phyloP scores from a whole-genome alignment of 2,797 vertebrate genomes.

The Coreius guichenoti region DNA sequence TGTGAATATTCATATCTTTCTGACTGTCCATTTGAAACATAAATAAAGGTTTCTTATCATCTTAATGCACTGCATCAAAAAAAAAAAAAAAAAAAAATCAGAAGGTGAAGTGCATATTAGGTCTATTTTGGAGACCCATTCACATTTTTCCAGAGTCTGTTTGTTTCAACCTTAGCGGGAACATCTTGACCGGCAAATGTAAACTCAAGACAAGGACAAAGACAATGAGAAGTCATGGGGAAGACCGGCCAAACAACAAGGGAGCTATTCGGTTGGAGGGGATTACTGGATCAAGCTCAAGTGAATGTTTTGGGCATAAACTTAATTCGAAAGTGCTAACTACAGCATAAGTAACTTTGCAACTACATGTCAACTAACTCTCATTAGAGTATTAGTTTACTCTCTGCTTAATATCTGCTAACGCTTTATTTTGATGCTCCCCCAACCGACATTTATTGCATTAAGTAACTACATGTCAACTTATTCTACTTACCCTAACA shows the following conservation, averaged over 20 bases:
- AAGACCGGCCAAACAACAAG: conserved; percentile 31
- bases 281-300: conserved; percentile 19
- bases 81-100: neutral
- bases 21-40: neutral
- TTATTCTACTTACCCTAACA: neutral
- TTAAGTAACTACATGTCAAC: no score
- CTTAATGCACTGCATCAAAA: neutral
- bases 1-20: neutral
- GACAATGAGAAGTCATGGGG: conserved; percentile 40
- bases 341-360: neutral
- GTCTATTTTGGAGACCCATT: conserved; percentile 19
- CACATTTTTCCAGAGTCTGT: conserved; percentile 12
- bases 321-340: neutral
- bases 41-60: neutral
- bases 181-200: conserved; percentile 45
- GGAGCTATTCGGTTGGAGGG: neutral
- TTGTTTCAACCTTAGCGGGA: conserved; percentile 26
- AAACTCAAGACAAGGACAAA: conserved; percentile 38
- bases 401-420: neutral
- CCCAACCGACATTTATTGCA: neutral
- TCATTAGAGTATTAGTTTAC: neutral
- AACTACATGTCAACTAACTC: neutral
- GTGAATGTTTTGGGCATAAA: neutral
- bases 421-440: neutral
- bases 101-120: conserved; percentile 17